Evolutionary conservation across 64 coral and sea anemone species (phyloP), one percentile per base, ranked within the genome.

Genomic region (Montipora foliosa): DNA sequence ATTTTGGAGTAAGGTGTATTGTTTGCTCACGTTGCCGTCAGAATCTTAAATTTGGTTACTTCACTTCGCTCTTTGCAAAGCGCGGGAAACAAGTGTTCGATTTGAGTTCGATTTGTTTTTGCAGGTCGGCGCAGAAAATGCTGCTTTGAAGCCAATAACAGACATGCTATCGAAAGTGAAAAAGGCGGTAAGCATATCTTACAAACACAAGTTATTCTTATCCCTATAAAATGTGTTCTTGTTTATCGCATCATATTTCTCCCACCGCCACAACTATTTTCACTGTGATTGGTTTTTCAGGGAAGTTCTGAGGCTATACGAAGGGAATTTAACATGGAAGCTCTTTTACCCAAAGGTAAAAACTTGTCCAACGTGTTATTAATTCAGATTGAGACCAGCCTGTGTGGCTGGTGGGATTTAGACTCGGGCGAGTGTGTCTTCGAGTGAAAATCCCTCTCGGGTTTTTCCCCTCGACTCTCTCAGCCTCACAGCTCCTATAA

Each of bases 61-160:
- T 29, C 29, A 29, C 29, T 29, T 29, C 29, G 29, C 29, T 29
- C 29, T 29, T 29, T 29, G 29, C 29, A 29, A 29, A 29, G 29
- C 29, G 29, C 29, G 29, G 29, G 29, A 29, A 1, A 29, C 22
- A 22, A 22, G 22, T 22, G 22, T 22, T 22, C 22, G 22, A 22
- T 67, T 0, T 71, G 67, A 21, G 17, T 71, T 4, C 20, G 19
- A 5, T 71, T 71, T 22, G 19, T 5, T 77, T 62, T 59, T 62
- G 11, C 11, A 84, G 68, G 81, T 84, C n/a, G 95, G 82, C 67
- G 47, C 89, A 66, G 95, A 91, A 22, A 88, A 93, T 58, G 49
- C 74, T 50, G 87, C 87, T 13, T 46, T 96, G 6, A 96, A 96
- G 47, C 89, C 89, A 52, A 86, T 96, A 9, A 91, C 91, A 8